These are phyloP conservation scores for Latheticus oryzae DNA, from an alignment of 2,888 invertebrate species.

Conservation along the genomic window DNA sequence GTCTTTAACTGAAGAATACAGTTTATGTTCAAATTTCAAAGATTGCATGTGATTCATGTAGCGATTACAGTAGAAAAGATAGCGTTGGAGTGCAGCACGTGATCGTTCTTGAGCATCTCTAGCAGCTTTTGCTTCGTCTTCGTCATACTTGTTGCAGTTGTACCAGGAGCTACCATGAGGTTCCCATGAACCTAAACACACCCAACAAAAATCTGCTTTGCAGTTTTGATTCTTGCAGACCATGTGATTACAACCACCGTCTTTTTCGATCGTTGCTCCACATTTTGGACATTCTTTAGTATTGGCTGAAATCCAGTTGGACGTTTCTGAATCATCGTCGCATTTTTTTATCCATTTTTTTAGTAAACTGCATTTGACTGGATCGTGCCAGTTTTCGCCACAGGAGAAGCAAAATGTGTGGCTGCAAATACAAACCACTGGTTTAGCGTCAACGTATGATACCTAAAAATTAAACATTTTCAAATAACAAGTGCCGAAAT, in stretches of 20 bases:
- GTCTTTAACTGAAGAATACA: slow-evolving; percentile 94
- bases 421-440: slow-evolving; percentile 93
- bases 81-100: slow-evolving; percentile 95
- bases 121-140: slow-evolving; percentile 96
- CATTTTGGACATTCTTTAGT: slow-evolving; percentile 99
- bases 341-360: slow-evolving; percentile 99
- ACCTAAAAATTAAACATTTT: slow-evolving; percentile 52
- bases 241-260: slow-evolving; percentile 99
- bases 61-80: slow-evolving; percentile 94
- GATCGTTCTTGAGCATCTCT: slow-evolving; percentile 96
- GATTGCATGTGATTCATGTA: slow-evolving; percentile 99
- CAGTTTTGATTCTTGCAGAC: slow-evolving; percentile 98
- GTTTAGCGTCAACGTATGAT: slow-evolving; percentile 84
- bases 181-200: slow-evolving; percentile 98
- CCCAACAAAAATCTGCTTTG: slow-evolving; percentile 99
- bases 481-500: not conserved
- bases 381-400: slow-evolving; percentile 98
- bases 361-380: slow-evolving; percentile 92
- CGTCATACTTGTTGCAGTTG: slow-evolving; percentile 74
- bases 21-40: slow-evolving; percentile 96
- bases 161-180: slow-evolving; percentile 97
- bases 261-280: slow-evolving; percentile 95
- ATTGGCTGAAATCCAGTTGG: slow-evolving; percentile 99
- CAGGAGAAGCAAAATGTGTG: slow-evolving; percentile 97
- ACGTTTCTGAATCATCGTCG: slow-evolving; percentile 99